phyloP scores from a whole-genome alignment of 2,888 invertebrate species.

The Acleris literana region DNA sequence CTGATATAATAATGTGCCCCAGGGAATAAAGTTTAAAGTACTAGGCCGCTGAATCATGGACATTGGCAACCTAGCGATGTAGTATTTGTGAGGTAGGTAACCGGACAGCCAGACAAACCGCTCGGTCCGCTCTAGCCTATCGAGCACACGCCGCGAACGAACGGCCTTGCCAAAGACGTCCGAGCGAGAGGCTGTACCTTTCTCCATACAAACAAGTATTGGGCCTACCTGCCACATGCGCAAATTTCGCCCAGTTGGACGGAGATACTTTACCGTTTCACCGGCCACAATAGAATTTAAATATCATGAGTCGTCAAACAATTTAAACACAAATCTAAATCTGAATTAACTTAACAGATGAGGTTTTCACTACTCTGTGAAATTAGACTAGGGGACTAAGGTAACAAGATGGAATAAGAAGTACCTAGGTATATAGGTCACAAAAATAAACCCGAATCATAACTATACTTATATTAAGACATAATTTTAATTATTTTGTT shows the following conservation, averaged over 20 bases:
- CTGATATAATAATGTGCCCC: neutral
- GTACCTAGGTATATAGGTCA: too few species aligned
- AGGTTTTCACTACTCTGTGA: too few species aligned
- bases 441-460: too few species aligned
- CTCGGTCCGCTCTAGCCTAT: slow-evolving; percentile 42
- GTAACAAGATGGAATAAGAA: too few species aligned
- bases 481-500: too few species aligned
- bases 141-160: slow-evolving; percentile 44
- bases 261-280: slow-evolving; percentile 32
- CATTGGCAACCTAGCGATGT: slow-evolving; percentile 1
- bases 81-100: slow-evolving; percentile 20
- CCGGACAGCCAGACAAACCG: slow-evolving; percentile 49
- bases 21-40: slow-evolving; percentile 7
- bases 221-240: slow-evolving; percentile 31
- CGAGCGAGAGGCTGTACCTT: slow-evolving; percentile 63
- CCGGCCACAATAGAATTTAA: slow-evolving; percentile 18
- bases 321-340: neutral
- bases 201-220: slow-evolving; percentile 51
- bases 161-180: slow-evolving; percentile 69
- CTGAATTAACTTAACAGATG: neutral
- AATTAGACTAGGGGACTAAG: too few species aligned
- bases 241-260: slow-evolving; percentile 21
- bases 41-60: slow-evolving; percentile 3
- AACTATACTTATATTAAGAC: too few species aligned
- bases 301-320: slow-evolving; percentile 4